Evolutionary conservation across 2,797 vertebrate genomes (phyloP).

Genomic region (Muscicapa striata): DNA sequence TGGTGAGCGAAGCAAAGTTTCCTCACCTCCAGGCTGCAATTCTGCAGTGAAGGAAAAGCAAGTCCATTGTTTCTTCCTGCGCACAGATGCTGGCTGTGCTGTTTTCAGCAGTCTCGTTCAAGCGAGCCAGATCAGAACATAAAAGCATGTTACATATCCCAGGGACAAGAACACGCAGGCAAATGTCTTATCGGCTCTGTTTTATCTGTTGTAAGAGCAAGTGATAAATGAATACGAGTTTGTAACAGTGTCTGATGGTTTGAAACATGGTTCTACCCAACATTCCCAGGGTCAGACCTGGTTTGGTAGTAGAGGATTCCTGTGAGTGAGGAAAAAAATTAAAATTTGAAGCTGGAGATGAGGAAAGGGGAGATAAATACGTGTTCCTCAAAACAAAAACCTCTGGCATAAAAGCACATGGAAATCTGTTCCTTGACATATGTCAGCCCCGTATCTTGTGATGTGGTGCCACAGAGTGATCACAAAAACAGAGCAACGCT

Average conservation of each 20-base stretch:
- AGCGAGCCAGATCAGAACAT: background rate
- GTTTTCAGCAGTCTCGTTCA: conserved; percentile 20
- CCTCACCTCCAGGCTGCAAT: conserved; percentile 52
- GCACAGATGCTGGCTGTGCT: conserved; percentile 49
- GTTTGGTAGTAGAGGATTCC: background rate
- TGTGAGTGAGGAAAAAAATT: background rate
- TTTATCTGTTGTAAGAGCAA: background rate
- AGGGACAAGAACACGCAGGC: background rate
- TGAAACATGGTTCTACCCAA: background rate
- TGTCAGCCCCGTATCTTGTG: background rate
- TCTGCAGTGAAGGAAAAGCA: conserved; percentile 21
- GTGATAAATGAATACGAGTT: background rate
- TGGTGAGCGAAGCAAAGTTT: conserved; percentile 39
- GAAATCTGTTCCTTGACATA: background rate
- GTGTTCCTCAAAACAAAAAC: background rate
- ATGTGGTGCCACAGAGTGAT: background rate
- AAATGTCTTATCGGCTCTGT: background rate
- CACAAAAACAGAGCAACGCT: background rate
- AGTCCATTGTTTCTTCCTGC: conserved; percentile 30
- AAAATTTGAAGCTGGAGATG: background rate
- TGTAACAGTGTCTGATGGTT: background rate
- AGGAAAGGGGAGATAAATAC: background rate
- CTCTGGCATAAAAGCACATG: background rate
- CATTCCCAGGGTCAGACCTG: background rate
- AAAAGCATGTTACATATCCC: conserved; percentile 28